Conservation (phyloP, 2,888 invertebrate genomes). For the Plebejus melissa region DNA sequence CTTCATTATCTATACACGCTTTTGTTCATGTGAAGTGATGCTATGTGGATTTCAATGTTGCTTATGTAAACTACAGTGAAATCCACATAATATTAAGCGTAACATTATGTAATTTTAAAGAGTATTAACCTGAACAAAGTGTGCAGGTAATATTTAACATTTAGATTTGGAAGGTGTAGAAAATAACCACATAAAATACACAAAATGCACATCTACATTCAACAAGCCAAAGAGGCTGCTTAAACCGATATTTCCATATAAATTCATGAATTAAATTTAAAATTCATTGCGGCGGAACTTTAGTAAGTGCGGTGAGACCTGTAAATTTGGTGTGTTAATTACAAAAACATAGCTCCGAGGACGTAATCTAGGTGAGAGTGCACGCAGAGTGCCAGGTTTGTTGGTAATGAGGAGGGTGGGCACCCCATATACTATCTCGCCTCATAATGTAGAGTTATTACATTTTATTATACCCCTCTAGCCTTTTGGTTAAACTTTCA, state of each 20-base stretch:
- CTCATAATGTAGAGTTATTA: conserved; percentile 12
- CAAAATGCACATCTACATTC: not conserved
- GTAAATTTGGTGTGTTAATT: conserved; percentile 61
- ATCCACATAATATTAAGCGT: too few relatives aligned
- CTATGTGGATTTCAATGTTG: too few relatives aligned
- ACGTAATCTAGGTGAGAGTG: conserved; percentile 60
- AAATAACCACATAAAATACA: not conserved
- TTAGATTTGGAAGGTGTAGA: not conserved
- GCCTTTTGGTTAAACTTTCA: not conserved
- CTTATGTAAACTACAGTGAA: too few relatives aligned
- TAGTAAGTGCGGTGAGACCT: conserved; percentile 35
- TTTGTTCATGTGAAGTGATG: not conserved
- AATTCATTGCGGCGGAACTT: conserved; percentile 13
- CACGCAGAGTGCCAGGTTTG: conserved; percentile 38
- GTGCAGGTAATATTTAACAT: not conserved
- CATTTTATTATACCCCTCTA: not conserved
- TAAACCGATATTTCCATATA: conserved; percentile 15
- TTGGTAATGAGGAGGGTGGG: conserved; percentile 8
- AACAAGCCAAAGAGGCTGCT: not conserved
- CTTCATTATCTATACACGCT: conserved; percentile 31
- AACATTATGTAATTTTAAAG: not conserved
- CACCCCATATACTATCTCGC: conserved; percentile 11
- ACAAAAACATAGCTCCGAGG: conserved; percentile 51
- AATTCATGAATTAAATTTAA: conserved; percentile 18
- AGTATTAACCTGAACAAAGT: not conserved